phyloP scores from a whole-genome alignment of 1,140 invertebrate genomes.

The Pseudobourletiella spinata region DNA sequence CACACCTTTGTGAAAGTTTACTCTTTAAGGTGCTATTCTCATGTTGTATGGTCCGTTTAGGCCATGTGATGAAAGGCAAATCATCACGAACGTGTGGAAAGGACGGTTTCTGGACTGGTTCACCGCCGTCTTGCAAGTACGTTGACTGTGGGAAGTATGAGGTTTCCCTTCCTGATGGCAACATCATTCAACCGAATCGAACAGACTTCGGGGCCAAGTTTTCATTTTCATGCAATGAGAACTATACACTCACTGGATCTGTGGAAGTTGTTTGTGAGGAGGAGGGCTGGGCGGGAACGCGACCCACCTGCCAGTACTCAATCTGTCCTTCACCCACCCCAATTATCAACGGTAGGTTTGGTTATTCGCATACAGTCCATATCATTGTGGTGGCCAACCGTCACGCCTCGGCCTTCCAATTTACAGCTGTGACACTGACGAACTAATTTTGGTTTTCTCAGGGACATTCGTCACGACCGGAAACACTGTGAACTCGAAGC shows the following conservation, averaged over 20 bases:
- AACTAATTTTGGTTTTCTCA: neutral
- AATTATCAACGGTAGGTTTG: conserved; percentile 3
- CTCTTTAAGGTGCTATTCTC: no score
- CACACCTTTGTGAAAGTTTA: no score
- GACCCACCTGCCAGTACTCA: neutral
- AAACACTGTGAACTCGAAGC: conserved; percentile 62
- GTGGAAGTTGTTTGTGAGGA: neutral
- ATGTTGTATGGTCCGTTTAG: no score
- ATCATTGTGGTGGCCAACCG: neutral
- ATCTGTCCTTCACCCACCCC: conserved; percentile 6
- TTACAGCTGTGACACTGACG: neutral
- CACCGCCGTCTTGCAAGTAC: conserved; percentile 68
- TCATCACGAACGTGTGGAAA: conserved; percentile 63
- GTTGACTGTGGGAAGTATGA: conserved; percentile 66
- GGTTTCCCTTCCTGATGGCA: conserved; percentile 28
- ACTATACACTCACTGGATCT: conserved; percentile 26
- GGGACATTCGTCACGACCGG: conserved; percentile 59
- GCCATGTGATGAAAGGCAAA: conserved; percentile 47
- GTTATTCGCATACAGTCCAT: neutral
- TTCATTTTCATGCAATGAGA: conserved; percentile 34
- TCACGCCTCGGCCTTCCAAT: neutral
- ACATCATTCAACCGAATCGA: neutral
- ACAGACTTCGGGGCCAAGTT: conserved; percentile 21
- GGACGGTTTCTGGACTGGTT: conserved; percentile 69
- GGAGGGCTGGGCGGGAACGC: neutral